These are phyloP conservation scores for Drosophila subobscura DNA, from an alignment of 1,140 invertebrate genomes.

Conservation along the genomic window DNA sequence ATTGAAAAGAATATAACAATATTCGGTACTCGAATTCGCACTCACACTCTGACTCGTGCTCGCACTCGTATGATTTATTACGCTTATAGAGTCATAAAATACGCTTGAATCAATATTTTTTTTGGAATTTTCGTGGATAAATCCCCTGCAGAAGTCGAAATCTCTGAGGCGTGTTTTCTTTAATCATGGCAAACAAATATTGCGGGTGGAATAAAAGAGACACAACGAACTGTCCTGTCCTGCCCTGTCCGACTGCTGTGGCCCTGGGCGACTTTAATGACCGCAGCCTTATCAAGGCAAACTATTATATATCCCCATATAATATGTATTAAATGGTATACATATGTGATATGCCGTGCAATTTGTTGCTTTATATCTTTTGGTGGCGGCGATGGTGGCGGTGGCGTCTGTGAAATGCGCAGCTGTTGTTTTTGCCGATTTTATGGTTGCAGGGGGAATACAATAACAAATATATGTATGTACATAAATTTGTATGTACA, in stretches of 20 bases:
- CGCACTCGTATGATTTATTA: conserved; percentile 11
- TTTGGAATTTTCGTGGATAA: conserved; percentile 19
- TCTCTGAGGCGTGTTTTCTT: conserved; percentile 24
- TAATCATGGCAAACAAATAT: conserved; percentile 44
- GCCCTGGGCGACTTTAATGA: conserved; percentile 43
- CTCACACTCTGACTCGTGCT: neutral
- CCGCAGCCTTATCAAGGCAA: conserved; percentile 27
- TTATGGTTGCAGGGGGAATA: conserved; percentile 20
- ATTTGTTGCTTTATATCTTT: conserved; percentile 60
- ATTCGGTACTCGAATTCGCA: neutral
- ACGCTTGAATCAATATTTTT: conserved; percentile 38
- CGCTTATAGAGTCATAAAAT: conserved; percentile 21
- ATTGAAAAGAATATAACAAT: too few relatives aligned
- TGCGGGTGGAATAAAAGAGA: neutral
- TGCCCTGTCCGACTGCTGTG: neutral
- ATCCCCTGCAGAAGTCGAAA: conserved; percentile 2
- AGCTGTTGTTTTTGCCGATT: conserved; percentile 58
- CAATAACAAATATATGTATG: conserved; percentile 18
- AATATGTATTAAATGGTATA: conserved; percentile 32
- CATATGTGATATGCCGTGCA: conserved; percentile 37
- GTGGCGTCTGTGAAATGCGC: conserved; percentile 55
- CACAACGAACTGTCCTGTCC: neutral
- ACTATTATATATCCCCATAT: conserved; percentile 48
- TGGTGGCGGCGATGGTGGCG: neutral
- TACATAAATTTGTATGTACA: conserved; percentile 4